Conservation (phyloP, 2,113 vertebrate genomes). For the Aptenodytes forsteri region DNA sequence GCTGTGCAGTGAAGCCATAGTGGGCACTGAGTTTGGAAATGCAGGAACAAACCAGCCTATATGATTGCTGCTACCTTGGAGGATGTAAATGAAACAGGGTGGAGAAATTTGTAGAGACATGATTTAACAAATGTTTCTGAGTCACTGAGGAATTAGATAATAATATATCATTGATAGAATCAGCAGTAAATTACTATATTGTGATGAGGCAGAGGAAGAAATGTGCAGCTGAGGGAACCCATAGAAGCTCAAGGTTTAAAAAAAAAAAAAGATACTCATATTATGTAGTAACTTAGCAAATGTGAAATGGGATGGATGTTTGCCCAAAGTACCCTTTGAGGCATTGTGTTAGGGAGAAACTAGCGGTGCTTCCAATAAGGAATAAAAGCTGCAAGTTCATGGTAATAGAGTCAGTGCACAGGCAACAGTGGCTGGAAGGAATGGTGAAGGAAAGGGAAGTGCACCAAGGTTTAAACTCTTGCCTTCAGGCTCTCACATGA, state of each 20-base stretch:
- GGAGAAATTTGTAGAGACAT: not conserved
- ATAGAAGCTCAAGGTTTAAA: not conserved
- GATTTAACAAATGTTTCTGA: not conserved
- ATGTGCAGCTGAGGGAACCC: not conserved
- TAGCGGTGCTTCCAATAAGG: not conserved
- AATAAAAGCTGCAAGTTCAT: not conserved
- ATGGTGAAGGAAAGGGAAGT: not conserved
- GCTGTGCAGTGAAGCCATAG: not conserved
- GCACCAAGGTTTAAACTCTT: not conserved
- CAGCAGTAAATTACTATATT: not conserved
- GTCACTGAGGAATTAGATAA: not conserved
- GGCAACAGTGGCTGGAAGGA: not conserved
- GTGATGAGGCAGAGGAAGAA: not conserved
- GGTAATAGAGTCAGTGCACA: not conserved
- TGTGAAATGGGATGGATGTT: not conserved
- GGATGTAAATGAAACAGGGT: not conserved
- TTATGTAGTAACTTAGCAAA: not conserved
- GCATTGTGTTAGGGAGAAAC: not conserved
- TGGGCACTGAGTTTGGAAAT: not conserved
- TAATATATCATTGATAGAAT: not conserved
- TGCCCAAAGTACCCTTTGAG: not conserved
- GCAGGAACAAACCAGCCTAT: not conserved
- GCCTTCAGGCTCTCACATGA: not conserved
- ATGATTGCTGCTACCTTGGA: not conserved
- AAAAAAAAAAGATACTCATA: not conserved